phyloP scores from a whole-genome alignment of 2,888 invertebrate species.

The Exephanes ischioxanthus region DNA sequence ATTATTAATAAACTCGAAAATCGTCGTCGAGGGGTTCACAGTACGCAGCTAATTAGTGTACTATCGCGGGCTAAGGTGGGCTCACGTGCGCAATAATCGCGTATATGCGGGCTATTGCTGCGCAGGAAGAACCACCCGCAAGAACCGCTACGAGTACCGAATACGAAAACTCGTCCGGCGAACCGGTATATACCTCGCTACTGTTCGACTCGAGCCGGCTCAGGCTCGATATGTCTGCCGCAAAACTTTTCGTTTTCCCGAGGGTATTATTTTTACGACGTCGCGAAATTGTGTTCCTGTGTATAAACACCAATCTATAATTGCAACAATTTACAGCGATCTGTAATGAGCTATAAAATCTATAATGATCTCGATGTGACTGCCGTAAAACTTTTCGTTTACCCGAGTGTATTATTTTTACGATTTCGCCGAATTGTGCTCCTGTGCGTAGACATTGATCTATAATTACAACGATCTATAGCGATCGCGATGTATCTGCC shows the following conservation, averaged over 20 bases:
- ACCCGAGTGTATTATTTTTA: neutral
- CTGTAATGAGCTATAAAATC: no score
- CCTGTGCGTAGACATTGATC: neutral
- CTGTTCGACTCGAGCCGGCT: neutral
- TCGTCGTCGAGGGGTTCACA: neutral
- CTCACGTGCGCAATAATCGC: slow-evolving; percentile 8
- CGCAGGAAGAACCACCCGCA: slow-evolving; percentile 18
- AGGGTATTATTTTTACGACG: neutral
- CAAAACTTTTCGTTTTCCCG: neutral
- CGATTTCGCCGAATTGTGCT: neutral
- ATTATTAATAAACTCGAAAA: neutral
- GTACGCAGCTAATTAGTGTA: neutral
- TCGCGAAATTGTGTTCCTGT: neutral
- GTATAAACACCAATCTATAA: neutral
- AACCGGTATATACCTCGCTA: slow-evolving; percentile 13
- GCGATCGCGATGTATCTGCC: no score
- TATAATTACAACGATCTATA: neutral
- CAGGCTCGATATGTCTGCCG: neutral
- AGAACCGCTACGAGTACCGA: slow-evolving; percentile 31
- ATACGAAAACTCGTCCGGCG: slow-evolving; percentile 41
- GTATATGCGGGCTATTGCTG: slow-evolving; percentile 14
- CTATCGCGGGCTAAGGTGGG: slow-evolving; percentile 3
- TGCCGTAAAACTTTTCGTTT: neutral
- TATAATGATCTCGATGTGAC: neutral
- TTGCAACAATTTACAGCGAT: neutral